Percentiles rank a stretch among this genome's conserved stretches.
These are phyloP conservation scores for Aselliscus stoliczkanus DNA, from an alignment of 2,797 vertebrate species.

Conservation along the genomic window DNA sequence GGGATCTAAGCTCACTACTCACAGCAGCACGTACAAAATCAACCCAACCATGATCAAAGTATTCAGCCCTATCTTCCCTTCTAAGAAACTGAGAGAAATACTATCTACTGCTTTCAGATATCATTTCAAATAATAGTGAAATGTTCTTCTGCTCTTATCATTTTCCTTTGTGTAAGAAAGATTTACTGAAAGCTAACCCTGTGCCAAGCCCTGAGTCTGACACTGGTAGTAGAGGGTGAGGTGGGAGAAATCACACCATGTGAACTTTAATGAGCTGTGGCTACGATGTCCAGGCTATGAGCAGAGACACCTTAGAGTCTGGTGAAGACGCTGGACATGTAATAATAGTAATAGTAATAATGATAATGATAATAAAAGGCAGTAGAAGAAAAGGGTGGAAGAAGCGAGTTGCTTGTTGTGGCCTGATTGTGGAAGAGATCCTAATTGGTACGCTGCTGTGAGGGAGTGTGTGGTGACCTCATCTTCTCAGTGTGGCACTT, in stretches of 20 bases:
- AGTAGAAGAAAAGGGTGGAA: background rate
- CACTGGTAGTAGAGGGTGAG: background rate
- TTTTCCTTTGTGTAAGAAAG: background rate
- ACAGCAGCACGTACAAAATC: background rate
- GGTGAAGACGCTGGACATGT: background rate
- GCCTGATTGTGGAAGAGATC: background rate
- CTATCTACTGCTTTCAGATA: background rate
- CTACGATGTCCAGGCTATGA: background rate
- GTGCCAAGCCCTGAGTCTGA: background rate
- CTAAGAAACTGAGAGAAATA: background rate
- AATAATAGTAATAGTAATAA: background rate
- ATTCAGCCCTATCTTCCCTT: background rate
- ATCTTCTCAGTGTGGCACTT: background rate
- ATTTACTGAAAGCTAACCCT: background rate
- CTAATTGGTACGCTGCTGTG: background rate
- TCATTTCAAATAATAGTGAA: background rate
- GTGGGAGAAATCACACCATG: too few relatives aligned
- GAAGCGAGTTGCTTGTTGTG: background rate
- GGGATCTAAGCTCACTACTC: background rate
- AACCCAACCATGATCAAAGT: background rate
- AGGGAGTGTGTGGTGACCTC: rapidly evolving
- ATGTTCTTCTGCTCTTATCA: background rate
- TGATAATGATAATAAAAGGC: background rate
- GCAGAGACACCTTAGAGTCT: background rate
- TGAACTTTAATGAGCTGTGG: too few relatives aligned